Percentiles rank a stretch among this genome's conserved stretches.
Evolutionary conservation across 2,797 vertebrate species (phyloP).

Genomic region (Lepus townsendii): DNA sequence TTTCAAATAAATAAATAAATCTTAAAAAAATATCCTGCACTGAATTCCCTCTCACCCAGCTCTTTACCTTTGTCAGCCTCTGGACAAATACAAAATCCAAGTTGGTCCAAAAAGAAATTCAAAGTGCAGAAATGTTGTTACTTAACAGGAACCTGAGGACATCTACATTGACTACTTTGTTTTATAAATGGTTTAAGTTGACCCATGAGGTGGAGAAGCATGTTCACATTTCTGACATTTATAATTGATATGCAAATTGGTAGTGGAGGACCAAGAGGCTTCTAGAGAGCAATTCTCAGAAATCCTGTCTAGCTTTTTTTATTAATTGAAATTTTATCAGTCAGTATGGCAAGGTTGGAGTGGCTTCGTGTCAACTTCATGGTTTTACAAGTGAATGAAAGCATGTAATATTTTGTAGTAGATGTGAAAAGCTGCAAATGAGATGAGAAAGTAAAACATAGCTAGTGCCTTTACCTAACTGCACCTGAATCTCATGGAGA

Average conservation of each 20-base stretch:
- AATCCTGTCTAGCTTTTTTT: neutral
- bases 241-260: neutral
- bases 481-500: neutral
- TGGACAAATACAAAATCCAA: slow-evolving; percentile 6
- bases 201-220: neutral
- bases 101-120: neutral
- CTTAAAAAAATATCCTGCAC: neutral
- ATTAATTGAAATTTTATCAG: neutral
- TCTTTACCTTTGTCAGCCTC: neutral
- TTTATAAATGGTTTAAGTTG: neutral
- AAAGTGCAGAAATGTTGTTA: neutral
- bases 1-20: too few species aligned
- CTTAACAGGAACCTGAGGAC: neutral
- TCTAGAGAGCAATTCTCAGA: neutral
- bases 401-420: neutral
- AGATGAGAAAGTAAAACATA: neutral
- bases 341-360: too few species aligned
- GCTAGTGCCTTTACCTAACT: neutral
- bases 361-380: neutral
- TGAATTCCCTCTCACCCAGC: neutral
- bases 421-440: neutral
- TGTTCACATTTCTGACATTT: neutral
- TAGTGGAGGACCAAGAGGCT: neutral
- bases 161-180: neutral
- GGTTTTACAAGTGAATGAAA: neutral